These are phyloP conservation scores for Limnephilus marmoratus DNA, from an alignment of 2,888 invertebrate species.

Conservation along the genomic window DNA sequence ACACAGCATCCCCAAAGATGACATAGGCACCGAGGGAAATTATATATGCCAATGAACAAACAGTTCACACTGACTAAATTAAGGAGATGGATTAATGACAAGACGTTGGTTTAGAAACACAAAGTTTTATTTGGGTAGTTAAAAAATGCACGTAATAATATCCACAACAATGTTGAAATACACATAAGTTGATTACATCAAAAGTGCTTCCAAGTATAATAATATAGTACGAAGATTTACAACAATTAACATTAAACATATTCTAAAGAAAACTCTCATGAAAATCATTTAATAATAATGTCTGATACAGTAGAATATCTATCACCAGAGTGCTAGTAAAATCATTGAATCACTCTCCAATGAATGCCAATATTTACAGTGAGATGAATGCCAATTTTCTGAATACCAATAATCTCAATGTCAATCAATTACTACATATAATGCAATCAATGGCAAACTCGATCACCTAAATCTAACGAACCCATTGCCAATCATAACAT, in stretches of 20 bases:
- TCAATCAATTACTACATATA: neutral
- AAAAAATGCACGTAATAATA: conserved; percentile 38
- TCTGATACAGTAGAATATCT: neutral
- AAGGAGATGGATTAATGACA: neutral
- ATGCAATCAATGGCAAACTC: neutral
- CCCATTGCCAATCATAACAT: neutral
- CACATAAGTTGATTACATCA: neutral
- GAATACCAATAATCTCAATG: too few relatives aligned
- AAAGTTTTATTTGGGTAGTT: conserved; percentile 23
- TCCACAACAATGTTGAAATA: neutral
- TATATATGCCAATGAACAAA: too few relatives aligned
- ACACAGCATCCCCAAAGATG: too few relatives aligned
- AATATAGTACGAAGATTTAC: neutral
- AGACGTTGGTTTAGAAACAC: neutral
- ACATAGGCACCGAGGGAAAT: too few relatives aligned
- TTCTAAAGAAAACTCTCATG: neutral
- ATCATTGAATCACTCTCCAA: neutral
- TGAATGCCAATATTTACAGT: neutral
- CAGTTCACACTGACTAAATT: too few relatives aligned
- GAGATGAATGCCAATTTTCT: too few relatives aligned
- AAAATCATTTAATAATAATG: neutral
- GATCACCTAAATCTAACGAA: neutral
- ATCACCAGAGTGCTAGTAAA: neutral
- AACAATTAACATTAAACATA: neutral
- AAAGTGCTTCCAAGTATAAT: neutral